Conservation (phyloP, 2,797 vertebrate genomes). For the Podarcis lilfordi region DNA sequence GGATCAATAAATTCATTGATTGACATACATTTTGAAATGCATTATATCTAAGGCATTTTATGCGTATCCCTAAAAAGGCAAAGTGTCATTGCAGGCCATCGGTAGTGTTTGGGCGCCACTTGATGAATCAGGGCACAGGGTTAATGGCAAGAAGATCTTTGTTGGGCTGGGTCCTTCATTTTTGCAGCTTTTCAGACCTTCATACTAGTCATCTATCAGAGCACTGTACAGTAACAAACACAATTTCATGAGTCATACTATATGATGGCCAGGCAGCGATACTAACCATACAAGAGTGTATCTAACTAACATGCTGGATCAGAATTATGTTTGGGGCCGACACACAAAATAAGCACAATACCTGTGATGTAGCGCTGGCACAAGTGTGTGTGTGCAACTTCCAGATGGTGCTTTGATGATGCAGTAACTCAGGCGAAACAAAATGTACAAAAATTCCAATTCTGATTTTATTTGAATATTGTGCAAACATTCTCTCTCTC, state of each 20-base stretch:
- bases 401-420: neutral
- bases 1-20: too few relatives aligned
- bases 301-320: neutral
- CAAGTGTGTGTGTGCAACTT: neutral
- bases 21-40: neutral
- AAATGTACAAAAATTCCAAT: neutral
- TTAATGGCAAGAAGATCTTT: neutral
- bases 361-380: neutral
- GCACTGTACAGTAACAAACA: neutral
- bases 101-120: neutral
- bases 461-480: neutral
- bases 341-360: neutral
- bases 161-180: neutral
- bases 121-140: neutral
- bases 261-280: neutral
- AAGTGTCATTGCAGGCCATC: neutral
- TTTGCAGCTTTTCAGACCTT: neutral
- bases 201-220: neutral
- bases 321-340: neutral
- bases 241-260: neutral
- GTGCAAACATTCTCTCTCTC: neutral
- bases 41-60: neutral
- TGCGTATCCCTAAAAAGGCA: neutral
- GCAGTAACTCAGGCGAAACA: neutral
- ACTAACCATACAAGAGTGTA: neutral